A percentile compares a stretch with the other conserved stretches of the same genome.
phyloP scores from a whole-genome alignment of 2,888 invertebrate species.

The Podotricha telesiphe region DNA sequence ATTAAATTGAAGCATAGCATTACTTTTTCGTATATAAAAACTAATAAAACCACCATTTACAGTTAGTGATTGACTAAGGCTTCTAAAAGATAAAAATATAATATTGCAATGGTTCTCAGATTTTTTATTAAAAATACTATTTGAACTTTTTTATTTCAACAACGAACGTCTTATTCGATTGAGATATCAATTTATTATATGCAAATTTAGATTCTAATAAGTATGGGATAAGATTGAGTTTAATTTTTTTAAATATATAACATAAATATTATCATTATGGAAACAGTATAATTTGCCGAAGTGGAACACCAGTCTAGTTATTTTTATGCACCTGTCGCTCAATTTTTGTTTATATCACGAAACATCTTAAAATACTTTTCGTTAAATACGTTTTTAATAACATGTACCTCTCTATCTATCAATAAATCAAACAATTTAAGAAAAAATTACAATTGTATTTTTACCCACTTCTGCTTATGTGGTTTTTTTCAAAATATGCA shows the following conservation, averaged over 20 bases:
- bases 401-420: no score
- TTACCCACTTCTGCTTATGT: no score
- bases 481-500: no score
- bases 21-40: no score
- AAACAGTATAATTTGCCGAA: conserved; percentile 28
- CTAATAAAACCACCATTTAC: not conserved
- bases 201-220: conserved; percentile 3
- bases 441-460: no score
- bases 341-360: not conserved
- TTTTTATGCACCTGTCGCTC: conserved; percentile 14
- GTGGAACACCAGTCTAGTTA: conserved; percentile 28
- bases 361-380: no score
- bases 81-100: not conserved
- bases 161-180: not conserved
- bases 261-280: conserved; percentile 9
- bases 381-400: no score
- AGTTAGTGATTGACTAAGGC: not conserved
- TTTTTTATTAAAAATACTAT: conserved; percentile 20
- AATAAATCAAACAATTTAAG: no score
- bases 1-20: no score
- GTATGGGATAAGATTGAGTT: not conserved
- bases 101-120: conserved; percentile 1
- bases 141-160: conserved; percentile 15
- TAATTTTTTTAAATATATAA: not conserved
- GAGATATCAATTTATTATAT: not conserved